Evolutionary conservation across 1,140 invertebrate genomes (phyloP), one percentile per base, ranked within the genome.

Genomic region (Cydia pomonella): DNA sequence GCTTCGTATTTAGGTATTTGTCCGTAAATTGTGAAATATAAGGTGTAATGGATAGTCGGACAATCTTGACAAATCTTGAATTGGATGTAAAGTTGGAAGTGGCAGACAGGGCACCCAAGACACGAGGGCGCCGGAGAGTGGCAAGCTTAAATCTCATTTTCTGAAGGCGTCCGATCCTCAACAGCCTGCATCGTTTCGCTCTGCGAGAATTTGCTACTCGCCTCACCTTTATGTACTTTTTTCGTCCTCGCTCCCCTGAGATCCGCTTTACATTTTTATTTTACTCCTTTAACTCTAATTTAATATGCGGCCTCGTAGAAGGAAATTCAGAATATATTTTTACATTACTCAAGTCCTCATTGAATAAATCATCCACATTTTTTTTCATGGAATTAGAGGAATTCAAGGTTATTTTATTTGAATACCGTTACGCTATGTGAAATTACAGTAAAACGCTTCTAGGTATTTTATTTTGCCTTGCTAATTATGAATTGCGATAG

Each of bases 251-350:
- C 76, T 78, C 78, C 79, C 76, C 78, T 75, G 74, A 83, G 83
- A 84, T 84, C 80, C 79, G 72, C 78, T 85, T 84, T 84, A 82
- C 80, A 82, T 85, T 87, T 84, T 86, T 85, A 85, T 84, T 84
- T 86, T 82, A 83, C 80, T 85, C 84, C 82, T 85, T 84, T 84
- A 80, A 86, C 78, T 84, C 82, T 86, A 85, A 86, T 87, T 86
- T 86, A 85, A 87, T 87, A 85, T 84, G 84, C 82, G 76, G 81
- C 81, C 79, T 82, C 78, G 81, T 79, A 79, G 81, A 83, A 84
- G 81, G 79, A 87, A 84, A 83, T 80, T 80, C 81, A 79, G 80
- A 83, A 82, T 83, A 81, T 85, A 81, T 85, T 87, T 82, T 79
- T 72, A 77, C 75, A 81, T 85, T 87, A 83, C 76, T 82, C 83